Evolutionary conservation across 2,797 vertebrate species (phyloP), one percentile per base, ranked within the genome.

Genomic region (Acanthopagrus latus): DNA sequence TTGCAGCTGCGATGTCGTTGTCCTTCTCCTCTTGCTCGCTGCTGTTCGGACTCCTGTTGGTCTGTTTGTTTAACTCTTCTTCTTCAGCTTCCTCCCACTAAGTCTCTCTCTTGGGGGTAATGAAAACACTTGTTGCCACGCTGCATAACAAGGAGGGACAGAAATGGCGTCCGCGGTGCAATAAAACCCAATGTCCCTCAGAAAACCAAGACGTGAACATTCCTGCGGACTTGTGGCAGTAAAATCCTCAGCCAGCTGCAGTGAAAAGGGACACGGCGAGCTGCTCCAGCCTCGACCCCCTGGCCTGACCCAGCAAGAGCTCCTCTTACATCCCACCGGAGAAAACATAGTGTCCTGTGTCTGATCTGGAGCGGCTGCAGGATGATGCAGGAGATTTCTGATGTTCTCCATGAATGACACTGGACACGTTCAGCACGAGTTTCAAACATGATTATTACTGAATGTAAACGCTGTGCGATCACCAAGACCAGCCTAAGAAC

Each of bases 191-290:
- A 85, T 64, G 83, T 71, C 69, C 81, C 54, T 16, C 62, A 69
- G 76, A 86, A 92, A 90, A 90, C 78, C 79, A 84, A 87, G 84
- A 85, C 88, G 74, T 60, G 80, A 54, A 87, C 87, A 88, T 89
- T 91, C 87, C 87, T 63, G 69, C 1, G 51, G 4, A 23, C 83
- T 62, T 80, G 50, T 21, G 68, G 83, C 72, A n/a, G 83, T 87
- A 86, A 90, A 92, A 87, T 41, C 56, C 2, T 56, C 64, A 46
- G 83, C 84, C 87, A 88, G 80, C 87, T 69, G 81, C 80, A 82
- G 74, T 88, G 86, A 89, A 91, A 89, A 85, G 63, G 44, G 78
- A 90, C 76, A 41, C 86, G 76, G 44, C 52, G 68, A 71, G 44
- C 73, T 47, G 64, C 70, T 80, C 51, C 65, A 38, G 62, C 38